Conservation (phyloP, 2,888 invertebrate species). For the Melieria crassipennis region DNA sequence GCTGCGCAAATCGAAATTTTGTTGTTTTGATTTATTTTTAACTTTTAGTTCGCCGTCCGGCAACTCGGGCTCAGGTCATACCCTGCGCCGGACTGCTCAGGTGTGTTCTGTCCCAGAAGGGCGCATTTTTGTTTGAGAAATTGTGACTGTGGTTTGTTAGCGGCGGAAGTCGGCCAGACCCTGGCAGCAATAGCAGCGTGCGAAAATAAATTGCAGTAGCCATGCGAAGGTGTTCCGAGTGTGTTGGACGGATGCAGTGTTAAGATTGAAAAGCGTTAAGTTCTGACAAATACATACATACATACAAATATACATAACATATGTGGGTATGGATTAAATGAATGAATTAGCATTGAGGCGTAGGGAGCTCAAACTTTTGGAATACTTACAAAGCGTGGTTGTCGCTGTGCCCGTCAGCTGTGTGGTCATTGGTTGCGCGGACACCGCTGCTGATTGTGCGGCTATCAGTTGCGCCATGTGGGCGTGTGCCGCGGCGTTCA, state of each 20-base stretch:
- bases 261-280: too few relatives aligned
- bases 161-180: not conserved
- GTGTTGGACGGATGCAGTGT: too few relatives aligned
- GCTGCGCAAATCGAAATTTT: too few relatives aligned
- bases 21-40: too few relatives aligned
- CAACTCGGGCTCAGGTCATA: too few relatives aligned
- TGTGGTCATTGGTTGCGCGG: slow-evolving; percentile 46
- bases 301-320: not conserved
- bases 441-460: slow-evolving; percentile 48
- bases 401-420: slow-evolving; percentile 57
- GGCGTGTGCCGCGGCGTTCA: slow-evolving; percentile 38
- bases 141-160: not conserved
- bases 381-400: slow-evolving; percentile 65
- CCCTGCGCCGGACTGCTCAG: not conserved
- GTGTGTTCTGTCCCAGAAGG: slow-evolving; percentile 6
- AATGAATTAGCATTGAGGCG: not conserved
- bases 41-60: too few relatives aligned
- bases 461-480: slow-evolving; percentile 55
- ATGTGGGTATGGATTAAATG: not conserved
- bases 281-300: slow-evolving; percentile 7
- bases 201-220: too few relatives aligned
- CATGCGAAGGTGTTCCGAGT: too few relatives aligned
- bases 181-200: too few relatives aligned
- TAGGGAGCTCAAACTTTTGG: not conserved
- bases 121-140: slow-evolving; percentile 2